Evolutionary conservation across 2,113 vertebrate genomes (phyloP).

Genomic region (Sciurus niger): DNA sequence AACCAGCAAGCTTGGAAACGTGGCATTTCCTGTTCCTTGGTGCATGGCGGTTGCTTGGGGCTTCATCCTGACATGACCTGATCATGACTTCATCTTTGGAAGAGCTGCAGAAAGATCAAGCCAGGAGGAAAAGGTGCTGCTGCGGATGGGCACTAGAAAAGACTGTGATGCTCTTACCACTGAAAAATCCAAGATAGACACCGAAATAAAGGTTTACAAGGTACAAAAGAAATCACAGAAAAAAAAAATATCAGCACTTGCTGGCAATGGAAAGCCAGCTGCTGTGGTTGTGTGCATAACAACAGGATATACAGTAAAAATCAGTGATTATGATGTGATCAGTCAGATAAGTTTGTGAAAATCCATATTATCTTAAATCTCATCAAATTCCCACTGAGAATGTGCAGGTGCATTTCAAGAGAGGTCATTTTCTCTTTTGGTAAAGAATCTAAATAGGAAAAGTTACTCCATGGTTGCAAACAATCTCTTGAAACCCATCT

Average conservation of each 20-base stretch:
- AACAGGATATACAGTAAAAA: neutral
- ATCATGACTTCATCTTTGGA: neutral
- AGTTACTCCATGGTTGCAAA: constrained; percentile 78
- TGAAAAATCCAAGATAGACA: neutral
- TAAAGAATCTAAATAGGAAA: neutral
- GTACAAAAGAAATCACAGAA: neutral
- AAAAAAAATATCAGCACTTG: neutral
- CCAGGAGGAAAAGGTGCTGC: neutral
- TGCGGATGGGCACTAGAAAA: neutral
- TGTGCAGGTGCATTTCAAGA: neutral
- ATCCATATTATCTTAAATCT: neutral
- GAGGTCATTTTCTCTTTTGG: neutral
- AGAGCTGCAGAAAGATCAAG: neutral
- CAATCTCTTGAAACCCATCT: constrained; percentile 94
- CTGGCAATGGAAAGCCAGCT: neutral
- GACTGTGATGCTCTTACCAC: neutral
- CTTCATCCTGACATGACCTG: no score
- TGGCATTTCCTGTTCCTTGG: no score
- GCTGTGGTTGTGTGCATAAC: neutral
- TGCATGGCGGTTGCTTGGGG: no score
- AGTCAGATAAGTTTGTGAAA: neutral
- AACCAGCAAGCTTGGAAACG: no score
- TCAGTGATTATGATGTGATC: neutral
- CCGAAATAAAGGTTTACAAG: neutral
- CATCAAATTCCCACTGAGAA: neutral